Evolutionary conservation across 2,113 vertebrate species (phyloP).

Genomic region (Sarotherodon lohbergeri): DNA sequence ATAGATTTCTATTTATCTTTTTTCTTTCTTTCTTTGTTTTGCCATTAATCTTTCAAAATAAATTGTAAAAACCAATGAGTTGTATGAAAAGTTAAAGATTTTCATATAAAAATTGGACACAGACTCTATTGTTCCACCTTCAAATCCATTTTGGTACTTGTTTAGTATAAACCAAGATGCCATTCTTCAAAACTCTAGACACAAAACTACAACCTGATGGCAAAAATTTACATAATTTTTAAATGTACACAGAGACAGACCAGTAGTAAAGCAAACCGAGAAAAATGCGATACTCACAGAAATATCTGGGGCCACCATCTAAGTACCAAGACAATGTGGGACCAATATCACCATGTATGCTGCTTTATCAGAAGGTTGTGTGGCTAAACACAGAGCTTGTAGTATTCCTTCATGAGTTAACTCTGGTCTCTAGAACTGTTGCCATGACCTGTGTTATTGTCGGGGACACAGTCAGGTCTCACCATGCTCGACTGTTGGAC

Average conservation of each 20-base stretch:
- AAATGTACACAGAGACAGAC: neutral
- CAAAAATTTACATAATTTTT: neutral
- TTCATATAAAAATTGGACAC: neutral
- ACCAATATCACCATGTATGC: neutral
- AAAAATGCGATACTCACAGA: neutral
- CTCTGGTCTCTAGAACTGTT: neutral
- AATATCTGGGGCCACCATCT: neutral
- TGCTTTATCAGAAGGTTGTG: neutral
- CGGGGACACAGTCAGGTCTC: neutral
- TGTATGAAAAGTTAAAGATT: neutral
- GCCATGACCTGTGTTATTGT: neutral
- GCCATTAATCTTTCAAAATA: neutral
- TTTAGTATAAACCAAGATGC: neutral
- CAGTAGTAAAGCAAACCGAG: neutral
- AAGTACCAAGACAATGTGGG: neutral
- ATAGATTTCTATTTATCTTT: neutral
- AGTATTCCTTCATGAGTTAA: neutral
- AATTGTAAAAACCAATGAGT: neutral
- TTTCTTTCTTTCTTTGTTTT: neutral
- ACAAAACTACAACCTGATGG: neutral
- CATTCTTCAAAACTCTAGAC: neutral
- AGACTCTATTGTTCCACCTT: neutral
- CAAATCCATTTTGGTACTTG: neutral
- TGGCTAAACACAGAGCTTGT: neutral
- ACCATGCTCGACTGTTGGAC: neutral